Base-by-base conservation (phyloP, 2,797 vertebrate genomes). In the Artibeus lituratus region DNA sequence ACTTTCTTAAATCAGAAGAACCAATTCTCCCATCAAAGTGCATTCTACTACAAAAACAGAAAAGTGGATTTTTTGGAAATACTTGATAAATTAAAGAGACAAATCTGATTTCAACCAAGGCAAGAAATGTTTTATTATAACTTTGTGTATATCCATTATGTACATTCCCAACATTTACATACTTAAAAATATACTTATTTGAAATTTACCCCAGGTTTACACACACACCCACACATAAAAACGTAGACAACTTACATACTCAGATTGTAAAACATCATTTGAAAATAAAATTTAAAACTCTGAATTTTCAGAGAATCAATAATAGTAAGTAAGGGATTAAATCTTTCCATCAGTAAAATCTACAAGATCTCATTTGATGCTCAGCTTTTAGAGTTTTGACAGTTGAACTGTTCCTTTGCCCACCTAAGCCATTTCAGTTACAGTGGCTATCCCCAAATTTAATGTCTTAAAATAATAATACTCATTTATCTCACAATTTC, bases 1-100 rank as follows among this genome's bases (percentile, higher is more conserved):
- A 59, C 73, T 93, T 92, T 88, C 90, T 67, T 59, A 62, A 80
- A 62, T 35, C 18, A 87, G 87, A 92, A 94, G n/a, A 55, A 24
- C 4, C 10, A 82, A 69, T 90, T 94, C 67, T 94, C 84, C 19
- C 59, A 92, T 91, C 69, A 95, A 92, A 82, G 19, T 92, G 14
- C 26, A 59, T 93, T 93, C 67, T 80, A 67, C 4, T 67, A 5
- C 29, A 89, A 91, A 91, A 65, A 91, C 42, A 35, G 10, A 92
- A 94, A 93, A 93, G 42, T 59, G 21, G 16, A 94, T 81, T 93
- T 81, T 11, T 85, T 87, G 70, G 24, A 51, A 87, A 93, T 26
- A 39, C 12, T 53, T 70, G 8, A 89, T 26, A 94, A 92, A 49
- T 57, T 89, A 87, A 83, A 65, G n/a, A 89, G 47, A 55, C 14